phyloP scores from a whole-genome alignment of 1,140 invertebrate genomes.

The Pachyrhynchus sulphureomaculatus region DNA sequence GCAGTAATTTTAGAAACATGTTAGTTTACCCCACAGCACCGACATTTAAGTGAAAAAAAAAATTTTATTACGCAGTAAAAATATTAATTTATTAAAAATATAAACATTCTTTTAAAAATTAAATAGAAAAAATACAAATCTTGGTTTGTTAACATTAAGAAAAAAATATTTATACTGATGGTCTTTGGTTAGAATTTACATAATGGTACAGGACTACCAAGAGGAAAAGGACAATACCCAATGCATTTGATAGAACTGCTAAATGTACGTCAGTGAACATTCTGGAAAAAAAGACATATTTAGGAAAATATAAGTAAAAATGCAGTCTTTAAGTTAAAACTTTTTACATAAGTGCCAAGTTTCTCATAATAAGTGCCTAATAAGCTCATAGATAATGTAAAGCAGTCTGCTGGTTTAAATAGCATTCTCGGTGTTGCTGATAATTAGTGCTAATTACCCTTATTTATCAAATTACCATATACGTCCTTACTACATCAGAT shows the following conservation, averaged over 20 bases:
- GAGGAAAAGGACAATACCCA: constrained; percentile 91
- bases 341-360: not conserved
- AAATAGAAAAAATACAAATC: not conserved
- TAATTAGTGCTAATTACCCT: too few species aligned
- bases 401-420: too few species aligned
- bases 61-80: not conserved
- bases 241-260: constrained; percentile 92
- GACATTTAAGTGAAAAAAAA: not conserved
- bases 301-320: not conserved
- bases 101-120: not conserved
- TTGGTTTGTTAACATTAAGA: not conserved
- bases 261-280: constrained; percentile 98
- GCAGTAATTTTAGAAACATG: too few species aligned
- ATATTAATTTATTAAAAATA: not conserved
- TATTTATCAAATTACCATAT: too few species aligned
- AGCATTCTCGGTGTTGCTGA: too few species aligned
- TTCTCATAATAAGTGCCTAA: too few species aligned
- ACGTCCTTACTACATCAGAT: too few species aligned
- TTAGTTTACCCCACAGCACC: too few species aligned
- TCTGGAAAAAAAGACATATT: constrained; percentile 50
- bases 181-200: constrained; percentile 72
- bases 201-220: constrained; percentile 96
- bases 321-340: not conserved
- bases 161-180: constrained; percentile 3
- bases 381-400: too few species aligned